Percentiles rank a stretch among this genome's conserved stretches.
These are phyloP conservation scores for Leuctra nigra DNA, from an alignment of 2,888 invertebrate species.

Conservation along the genomic window DNA sequence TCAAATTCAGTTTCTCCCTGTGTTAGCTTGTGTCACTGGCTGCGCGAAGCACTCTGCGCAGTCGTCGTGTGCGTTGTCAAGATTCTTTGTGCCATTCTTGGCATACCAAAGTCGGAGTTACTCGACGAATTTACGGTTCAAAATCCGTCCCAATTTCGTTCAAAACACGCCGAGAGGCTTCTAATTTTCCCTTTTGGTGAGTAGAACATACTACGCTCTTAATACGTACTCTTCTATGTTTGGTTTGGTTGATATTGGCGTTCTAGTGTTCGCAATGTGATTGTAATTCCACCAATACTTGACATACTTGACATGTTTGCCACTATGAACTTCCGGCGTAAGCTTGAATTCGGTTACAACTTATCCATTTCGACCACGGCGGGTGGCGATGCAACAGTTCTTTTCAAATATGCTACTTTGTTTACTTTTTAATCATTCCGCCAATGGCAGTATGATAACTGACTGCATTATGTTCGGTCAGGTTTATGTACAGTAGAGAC, in stretches of 20 bases:
- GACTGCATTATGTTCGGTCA: too few relatives aligned
- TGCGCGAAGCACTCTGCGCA: conserved; percentile 76
- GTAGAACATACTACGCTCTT: conserved; percentile 53
- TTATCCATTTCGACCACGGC: not conserved
- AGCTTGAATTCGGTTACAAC: conserved; percentile 22
- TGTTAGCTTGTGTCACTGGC: conserved; percentile 60
- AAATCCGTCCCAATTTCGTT: conserved; percentile 61
- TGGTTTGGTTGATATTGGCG: conserved; percentile 36
- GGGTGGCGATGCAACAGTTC: not conserved
- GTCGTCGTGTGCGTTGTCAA: conserved; percentile 85
- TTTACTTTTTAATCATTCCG: too few relatives aligned
- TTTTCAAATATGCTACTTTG: too few relatives aligned
- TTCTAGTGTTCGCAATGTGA: conserved; percentile 67
- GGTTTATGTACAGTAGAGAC: too few relatives aligned
- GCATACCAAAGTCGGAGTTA: conserved; percentile 72
- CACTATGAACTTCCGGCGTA: conserved; percentile 37
- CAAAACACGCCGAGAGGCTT: conserved; percentile 53
- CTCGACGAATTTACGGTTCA: conserved; percentile 51
- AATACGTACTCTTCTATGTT: conserved; percentile 24
- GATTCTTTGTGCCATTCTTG: conserved; percentile 97
- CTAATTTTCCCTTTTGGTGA: conserved; percentile 63
- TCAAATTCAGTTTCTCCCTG: conserved; percentile 40
- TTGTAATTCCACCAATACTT: conserved; percentile 69
- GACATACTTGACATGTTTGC: conserved; percentile 64
- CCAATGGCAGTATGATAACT: too few relatives aligned